Evolutionary conservation across 2,113 vertebrate genomes (phyloP).

Genomic region (Chiloscyllium plagiosum): DNA sequence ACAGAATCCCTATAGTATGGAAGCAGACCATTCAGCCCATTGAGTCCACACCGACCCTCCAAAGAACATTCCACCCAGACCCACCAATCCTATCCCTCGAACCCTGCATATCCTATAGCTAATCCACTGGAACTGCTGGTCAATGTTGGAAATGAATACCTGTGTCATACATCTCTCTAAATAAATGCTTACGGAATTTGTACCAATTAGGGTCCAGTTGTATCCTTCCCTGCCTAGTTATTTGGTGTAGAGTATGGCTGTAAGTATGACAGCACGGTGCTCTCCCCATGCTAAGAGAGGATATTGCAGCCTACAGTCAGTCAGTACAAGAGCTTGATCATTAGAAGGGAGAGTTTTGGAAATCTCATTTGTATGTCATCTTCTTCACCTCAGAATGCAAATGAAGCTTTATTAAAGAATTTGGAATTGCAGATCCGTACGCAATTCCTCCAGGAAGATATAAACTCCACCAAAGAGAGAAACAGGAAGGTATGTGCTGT

Average conservation of each 20-base stretch:
- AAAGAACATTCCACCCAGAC: no score
- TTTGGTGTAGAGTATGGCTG: not conserved
- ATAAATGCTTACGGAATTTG: no score
- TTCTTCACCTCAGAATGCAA: slow-evolving; percentile 70
- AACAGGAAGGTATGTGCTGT: slow-evolving; percentile 75
- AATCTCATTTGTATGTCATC: not conserved
- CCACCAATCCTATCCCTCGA: no score
- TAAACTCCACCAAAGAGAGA: slow-evolving; percentile 79
- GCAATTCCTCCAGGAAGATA: slow-evolving; percentile 88
- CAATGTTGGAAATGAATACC: not conserved
- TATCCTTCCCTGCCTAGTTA: not conserved
- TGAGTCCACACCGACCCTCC: no score
- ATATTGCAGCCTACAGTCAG: not conserved
- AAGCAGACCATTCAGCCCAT: no score
- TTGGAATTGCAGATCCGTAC: slow-evolving; percentile 81
- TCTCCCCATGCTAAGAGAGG: not conserved
- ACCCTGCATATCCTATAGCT: no score
- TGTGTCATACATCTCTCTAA: no score
- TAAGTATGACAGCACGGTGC: not conserved
- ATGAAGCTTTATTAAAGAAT: slow-evolving; percentile 74
- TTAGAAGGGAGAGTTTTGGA: not conserved
- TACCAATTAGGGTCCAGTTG: not conserved
- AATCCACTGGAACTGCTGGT: not conserved
- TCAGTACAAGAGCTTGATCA: not conserved
- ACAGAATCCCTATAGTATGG: no score